These are phyloP conservation scores for Odontamblyopus lacepedii DNA, from an alignment of 2,797 vertebrate genomes.

Conservation along the genomic window DNA sequence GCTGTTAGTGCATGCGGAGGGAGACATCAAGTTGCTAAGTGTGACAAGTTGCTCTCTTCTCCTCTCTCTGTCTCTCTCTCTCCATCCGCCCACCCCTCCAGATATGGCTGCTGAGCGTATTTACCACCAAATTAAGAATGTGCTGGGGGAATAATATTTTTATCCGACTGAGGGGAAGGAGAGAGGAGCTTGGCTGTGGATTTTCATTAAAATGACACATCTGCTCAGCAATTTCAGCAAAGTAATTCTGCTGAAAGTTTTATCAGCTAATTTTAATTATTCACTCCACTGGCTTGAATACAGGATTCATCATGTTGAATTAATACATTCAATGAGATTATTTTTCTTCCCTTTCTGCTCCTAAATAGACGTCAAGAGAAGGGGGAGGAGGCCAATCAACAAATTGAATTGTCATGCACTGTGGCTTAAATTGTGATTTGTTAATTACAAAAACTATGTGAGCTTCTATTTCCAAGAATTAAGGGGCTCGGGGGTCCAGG, in stretches of 20 bases:
- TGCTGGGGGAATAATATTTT: constrained; percentile 99
- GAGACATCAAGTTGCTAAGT: constrained; percentile 98
- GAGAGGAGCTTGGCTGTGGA: constrained; percentile 96
- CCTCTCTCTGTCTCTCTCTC: constrained; percentile 78
- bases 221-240: constrained; percentile 99
- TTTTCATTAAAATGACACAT: constrained; percentile 99
- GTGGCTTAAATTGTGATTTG: constrained; percentile 97
- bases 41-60: constrained; percentile 96
- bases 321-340: constrained; percentile 98
- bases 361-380: constrained; percentile 80
- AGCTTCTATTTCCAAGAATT: constrained; percentile 88
- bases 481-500: constrained; percentile 85
- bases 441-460: constrained; percentile 91
- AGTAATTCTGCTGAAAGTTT: constrained; percentile 99
- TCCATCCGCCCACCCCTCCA: constrained; percentile 81
- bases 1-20: constrained; percentile 95
- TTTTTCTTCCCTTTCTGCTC: constrained; percentile 65
- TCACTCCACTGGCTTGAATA: constrained; percentile 99
- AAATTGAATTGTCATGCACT: constrained; percentile 99
- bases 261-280: constrained; percentile 99
- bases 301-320: constrained; percentile 99
- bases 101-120: constrained; percentile 95
- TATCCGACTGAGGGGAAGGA: constrained; percentile 89
- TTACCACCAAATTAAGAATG: constrained; percentile 99
- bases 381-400: constrained; percentile 88